These are phyloP conservation scores for Brachystomella parvula DNA, from an alignment of 1,140 invertebrate species.

Conservation along the genomic window DNA sequence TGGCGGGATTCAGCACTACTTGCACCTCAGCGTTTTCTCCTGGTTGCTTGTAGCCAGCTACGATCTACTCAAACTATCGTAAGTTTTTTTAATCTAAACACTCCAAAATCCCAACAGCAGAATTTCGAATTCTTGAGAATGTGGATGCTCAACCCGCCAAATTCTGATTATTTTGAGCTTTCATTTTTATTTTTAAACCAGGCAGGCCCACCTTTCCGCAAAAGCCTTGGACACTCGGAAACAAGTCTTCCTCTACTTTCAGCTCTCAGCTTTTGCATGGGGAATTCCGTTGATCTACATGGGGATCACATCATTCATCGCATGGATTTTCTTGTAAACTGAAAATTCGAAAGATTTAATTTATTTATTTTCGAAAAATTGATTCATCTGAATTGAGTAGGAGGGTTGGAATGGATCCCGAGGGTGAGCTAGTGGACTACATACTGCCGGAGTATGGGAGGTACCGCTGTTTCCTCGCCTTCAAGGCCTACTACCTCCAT, in stretches of 20 bases:
- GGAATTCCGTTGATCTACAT: neutral
- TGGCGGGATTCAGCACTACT: neutral
- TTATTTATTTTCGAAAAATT: neutral
- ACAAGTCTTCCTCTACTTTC: neutral
- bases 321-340: neutral
- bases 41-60: neutral
- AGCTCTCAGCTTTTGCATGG: neutral
- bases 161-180: neutral
- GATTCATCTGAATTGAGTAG: neutral
- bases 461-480: neutral
- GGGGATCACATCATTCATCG: neutral
- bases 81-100: neutral
- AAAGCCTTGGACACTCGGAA: neutral
- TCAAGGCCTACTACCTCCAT: neutral
- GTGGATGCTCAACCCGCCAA: too few relatives aligned
- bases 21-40: conserved; percentile 1
- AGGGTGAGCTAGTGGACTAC: neutral
- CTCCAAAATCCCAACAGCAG: too few relatives aligned
- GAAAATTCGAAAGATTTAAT: neutral
- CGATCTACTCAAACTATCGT: neutral
- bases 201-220: neutral
- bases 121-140: too few relatives aligned
- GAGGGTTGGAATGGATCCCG: neutral
- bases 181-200: neutral
- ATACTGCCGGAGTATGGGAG: neutral